Evolutionary conservation across 2,888 invertebrate genomes (phyloP).

Genomic region (Melieria omissa): DNA sequence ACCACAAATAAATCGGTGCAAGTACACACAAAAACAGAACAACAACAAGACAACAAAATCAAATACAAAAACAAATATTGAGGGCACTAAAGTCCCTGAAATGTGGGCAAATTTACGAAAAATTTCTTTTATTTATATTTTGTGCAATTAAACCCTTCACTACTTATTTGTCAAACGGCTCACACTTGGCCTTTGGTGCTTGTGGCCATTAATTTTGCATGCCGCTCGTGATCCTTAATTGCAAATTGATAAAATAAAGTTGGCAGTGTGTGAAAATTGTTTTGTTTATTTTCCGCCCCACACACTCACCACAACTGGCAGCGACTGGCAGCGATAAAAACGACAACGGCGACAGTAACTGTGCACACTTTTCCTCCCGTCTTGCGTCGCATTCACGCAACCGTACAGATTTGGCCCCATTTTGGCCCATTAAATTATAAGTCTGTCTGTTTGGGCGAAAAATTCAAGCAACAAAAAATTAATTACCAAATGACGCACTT

Average conservation of each 20-base stretch:
- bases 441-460: constrained; percentile 38
- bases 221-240: constrained; percentile 55
- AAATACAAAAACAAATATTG: background rate
- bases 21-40: background rate
- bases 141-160: no score
- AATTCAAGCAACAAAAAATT: no score
- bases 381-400: background rate
- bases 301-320: background rate
- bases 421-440: constrained; percentile 50
- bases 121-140: background rate
- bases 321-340: background rate
- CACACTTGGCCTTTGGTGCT: no score
- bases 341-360: background rate
- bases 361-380: background rate
- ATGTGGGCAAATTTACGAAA: constrained; percentile 1
- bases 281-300: background rate
- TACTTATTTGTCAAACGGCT: no score
- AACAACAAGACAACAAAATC: background rate
- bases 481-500: constrained; percentile 53
- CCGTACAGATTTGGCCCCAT: constrained; percentile 45
- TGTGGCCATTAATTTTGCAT: background rate
- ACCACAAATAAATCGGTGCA: background rate
- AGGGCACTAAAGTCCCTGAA: background rate
- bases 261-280: constrained; percentile 13
- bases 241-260: constrained; percentile 51